These are phyloP conservation scores for Mesoclemmys tuberculata DNA, from an alignment of 2,113 vertebrate genomes.

Conservation along the genomic window DNA sequence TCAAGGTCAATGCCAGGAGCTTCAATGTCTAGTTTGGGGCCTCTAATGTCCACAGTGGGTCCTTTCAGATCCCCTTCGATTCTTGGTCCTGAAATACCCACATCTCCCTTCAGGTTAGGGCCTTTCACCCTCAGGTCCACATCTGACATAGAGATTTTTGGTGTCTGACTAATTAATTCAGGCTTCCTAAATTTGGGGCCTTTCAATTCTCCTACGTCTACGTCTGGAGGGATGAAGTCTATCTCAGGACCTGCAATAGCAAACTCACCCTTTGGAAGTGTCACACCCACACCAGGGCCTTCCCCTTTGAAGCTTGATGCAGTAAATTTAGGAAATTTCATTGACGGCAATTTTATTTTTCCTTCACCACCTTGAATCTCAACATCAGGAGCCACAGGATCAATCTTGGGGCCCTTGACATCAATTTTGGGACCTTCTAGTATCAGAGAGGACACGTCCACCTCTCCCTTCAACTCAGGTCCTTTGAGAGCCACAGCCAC, in stretches of 20 bases:
- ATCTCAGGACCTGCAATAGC: constrained; percentile 1
- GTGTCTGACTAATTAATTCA: constrained; percentile 63
- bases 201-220: constrained; percentile 62
- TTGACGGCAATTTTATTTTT: constrained; percentile 47
- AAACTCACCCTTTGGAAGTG: constrained; percentile 36
- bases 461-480: background rate
- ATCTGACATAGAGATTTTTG: constrained; percentile 77
- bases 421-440: background rate
- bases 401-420: background rate
- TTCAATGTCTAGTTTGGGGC: constrained; percentile 42
- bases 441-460: background rate
- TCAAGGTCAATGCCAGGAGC: background rate
- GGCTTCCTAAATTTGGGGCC: constrained; percentile 59
- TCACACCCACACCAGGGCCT: background rate
- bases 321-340: constrained; percentile 69
- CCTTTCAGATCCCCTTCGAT: constrained; percentile 56
- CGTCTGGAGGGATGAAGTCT: background rate
- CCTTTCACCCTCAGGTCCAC: constrained; percentile 73
- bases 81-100: background rate
- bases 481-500: constrained; percentile 32
- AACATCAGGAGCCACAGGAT: background rate
- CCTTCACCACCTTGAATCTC: background rate
- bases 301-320: constrained; percentile 26
- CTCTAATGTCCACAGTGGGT: constrained; percentile 53
- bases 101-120: constrained; percentile 59